These are phyloP conservation scores for Actinemys pallida DNA, from an alignment of 2,113 vertebrate genomes.

Conservation along the genomic window DNA sequence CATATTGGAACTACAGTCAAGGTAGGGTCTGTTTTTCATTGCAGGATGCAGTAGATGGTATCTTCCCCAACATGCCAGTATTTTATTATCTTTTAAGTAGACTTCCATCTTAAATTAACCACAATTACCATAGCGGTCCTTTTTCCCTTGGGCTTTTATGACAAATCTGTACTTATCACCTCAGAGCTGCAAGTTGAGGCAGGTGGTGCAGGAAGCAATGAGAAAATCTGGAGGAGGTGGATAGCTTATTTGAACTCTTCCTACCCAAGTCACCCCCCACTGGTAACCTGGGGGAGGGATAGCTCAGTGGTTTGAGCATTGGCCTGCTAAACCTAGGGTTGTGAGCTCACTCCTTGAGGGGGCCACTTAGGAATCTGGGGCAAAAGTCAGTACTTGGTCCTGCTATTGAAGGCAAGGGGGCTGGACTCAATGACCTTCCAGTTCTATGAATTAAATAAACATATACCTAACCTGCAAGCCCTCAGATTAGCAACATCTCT, in stretches of 20 bases:
- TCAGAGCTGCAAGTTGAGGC: neutral
- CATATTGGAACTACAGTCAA: neutral
- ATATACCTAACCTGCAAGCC: neutral
- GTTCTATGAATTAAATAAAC: no score
- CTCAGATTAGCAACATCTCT: neutral
- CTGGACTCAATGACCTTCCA: no score
- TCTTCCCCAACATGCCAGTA: neutral
- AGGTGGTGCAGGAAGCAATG: neutral
- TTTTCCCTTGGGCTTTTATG: neutral
- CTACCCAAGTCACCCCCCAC: neutral
- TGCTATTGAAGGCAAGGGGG: no score
- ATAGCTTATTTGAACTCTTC: neutral
- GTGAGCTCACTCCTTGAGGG: no score
- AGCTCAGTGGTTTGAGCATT: no score
- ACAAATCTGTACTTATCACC: neutral
- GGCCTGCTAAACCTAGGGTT: no score
- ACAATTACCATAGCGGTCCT: neutral
- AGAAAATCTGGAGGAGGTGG: neutral
- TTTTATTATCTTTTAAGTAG: constrained; percentile 5
- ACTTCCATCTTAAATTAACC: neutral
- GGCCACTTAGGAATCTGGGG: no score
- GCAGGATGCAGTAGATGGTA: neutral
- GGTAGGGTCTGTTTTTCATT: neutral
- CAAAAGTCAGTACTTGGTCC: no score
- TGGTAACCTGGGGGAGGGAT: no score